phyloP scores from a whole-genome alignment of 1,140 invertebrate species.

The Spodoptera frugiperda region DNA sequence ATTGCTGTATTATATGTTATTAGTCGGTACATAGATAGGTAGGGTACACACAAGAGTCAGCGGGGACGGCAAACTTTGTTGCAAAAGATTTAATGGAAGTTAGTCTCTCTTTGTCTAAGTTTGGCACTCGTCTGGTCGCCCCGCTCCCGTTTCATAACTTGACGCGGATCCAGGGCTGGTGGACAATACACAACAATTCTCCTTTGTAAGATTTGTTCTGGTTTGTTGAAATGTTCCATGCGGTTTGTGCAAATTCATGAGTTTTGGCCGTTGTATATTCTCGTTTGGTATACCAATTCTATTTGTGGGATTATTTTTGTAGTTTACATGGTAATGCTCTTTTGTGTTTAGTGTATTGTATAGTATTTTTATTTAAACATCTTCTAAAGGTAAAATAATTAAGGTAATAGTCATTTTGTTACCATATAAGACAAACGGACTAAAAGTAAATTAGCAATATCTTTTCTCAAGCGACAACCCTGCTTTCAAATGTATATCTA shows the following conservation, averaged over 20 bases:
- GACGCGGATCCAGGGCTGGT: slow-evolving; percentile 56
- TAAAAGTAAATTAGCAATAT: slow-evolving; percentile 9
- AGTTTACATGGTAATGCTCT: no score
- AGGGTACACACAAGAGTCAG: slow-evolving; percentile 66
- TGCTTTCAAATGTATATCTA: slow-evolving; percentile 76
- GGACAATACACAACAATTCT: slow-evolving; percentile 26
- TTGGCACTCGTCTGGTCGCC: slow-evolving; percentile 72
- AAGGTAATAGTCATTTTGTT: no score
- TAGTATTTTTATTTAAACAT: neutral
- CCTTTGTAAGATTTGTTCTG: slow-evolving; percentile 27
- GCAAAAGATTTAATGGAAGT: slow-evolving; percentile 85
- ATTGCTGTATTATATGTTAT: slow-evolving; percentile 36
- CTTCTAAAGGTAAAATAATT: no score
- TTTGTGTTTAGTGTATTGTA: neutral
- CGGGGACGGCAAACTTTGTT: slow-evolving; percentile 73
- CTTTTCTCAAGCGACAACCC: slow-evolving; percentile 58
- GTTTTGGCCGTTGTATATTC: neutral
- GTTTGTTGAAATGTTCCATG: slow-evolving; percentile 9
- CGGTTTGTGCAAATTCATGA: slow-evolving; percentile 3
- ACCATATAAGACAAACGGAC: neutral
- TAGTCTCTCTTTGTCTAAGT: slow-evolving; percentile 81
- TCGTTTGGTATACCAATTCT: neutral
- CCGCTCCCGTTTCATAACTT: slow-evolving; percentile 72
- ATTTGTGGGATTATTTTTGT: neutral
- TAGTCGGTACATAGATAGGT: slow-evolving; percentile 50